Evolutionary conservation across 1,140 invertebrate species (phyloP), one percentile per base, ranked within the genome.

Genomic region (Ips nitidus): DNA sequence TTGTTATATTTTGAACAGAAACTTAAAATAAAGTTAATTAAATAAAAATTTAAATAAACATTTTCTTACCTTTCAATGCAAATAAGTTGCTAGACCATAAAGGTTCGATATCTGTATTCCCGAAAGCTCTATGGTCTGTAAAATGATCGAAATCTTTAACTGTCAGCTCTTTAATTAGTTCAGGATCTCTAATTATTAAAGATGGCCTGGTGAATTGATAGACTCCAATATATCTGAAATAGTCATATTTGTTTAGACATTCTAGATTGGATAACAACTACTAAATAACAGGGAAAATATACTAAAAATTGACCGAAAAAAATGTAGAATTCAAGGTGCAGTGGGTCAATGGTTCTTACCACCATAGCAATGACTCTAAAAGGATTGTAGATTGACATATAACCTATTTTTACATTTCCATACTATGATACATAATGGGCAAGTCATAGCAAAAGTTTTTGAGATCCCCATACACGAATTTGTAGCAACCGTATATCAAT

Each of bases 141-240:
- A 84, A 84, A 52, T 76, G 66, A 4, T 80, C 75, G 63, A 84
- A 84, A 61, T 83, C 75, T 41, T 81, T 82, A 4, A 82, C 73
- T 22, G 71, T n/a, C 42, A 75, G 62, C 52, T 67, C 2, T 53
- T 74, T 75, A n/a, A 75, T 72, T 58, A 88, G 37, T 39, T 88
- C 86, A 0, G 83, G 83, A 74, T 89, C 87, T 52, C 83, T 82
- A 1, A 89, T 70, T 6, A 88, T 58, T 2, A 88, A 69, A 1
- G 80, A 70, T 0, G 87, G 86, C 1, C 75, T 81, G 0, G 78
- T 41, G 22, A 87, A 81, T 56, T 86, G 82, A 55, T 79, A 86
- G 40, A 82, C 76, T 2, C 82, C 85, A 37, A 38, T 22, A 55
- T 55, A 55, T 5, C 53, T 55, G 36, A 4, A 4, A 5, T 4